phyloP scores from a whole-genome alignment of 2,113 vertebrate species.

The Tringa solitaria region DNA sequence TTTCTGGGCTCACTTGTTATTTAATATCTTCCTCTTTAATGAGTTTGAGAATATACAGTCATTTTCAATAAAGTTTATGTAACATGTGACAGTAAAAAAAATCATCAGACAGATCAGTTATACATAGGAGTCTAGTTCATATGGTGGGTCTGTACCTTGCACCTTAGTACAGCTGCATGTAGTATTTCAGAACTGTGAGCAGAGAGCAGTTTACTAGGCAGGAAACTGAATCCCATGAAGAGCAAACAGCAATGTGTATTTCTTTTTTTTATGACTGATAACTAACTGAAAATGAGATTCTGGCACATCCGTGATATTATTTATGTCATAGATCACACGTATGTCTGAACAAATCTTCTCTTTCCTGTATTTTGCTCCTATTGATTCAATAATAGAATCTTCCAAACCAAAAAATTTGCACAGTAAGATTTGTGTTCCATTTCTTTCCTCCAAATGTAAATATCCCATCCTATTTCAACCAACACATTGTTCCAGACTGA shows the following conservation, averaged over 20 bases:
- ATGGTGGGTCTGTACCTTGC: background rate
- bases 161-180: background rate
- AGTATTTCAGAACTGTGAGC: background rate
- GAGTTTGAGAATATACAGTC: background rate
- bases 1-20: background rate
- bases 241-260: background rate
- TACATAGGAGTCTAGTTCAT: background rate
- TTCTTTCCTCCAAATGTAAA: constrained; percentile 2
- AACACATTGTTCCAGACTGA: background rate
- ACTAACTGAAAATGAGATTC: background rate
- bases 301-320: background rate
- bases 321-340: background rate
- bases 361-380: background rate
- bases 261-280: background rate
- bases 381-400: background rate
- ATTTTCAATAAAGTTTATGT: background rate
- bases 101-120: background rate
- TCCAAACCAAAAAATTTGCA: background rate
- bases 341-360: background rate
- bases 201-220: background rate
- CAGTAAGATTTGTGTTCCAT: background rate
- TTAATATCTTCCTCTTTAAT: background rate
- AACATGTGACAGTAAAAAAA: background rate
- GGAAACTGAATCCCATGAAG: background rate
- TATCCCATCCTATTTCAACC: background rate